phyloP scores from a whole-genome alignment of 2,797 vertebrate species.

The Pipistrellus pygmaeus region DNA sequence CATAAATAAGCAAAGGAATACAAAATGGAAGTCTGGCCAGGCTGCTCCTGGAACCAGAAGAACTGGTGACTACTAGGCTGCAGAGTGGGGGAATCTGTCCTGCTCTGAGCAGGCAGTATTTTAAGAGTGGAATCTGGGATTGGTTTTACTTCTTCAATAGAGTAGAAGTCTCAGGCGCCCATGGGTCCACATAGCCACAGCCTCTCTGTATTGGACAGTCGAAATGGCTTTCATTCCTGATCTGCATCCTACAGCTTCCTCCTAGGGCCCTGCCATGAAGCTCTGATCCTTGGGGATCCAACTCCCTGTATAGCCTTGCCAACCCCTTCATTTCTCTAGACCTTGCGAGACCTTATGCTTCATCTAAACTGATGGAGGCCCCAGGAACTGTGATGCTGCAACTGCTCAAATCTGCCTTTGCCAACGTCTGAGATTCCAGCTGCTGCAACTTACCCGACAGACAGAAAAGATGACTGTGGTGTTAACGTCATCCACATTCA shows the following conservation, averaged over 20 bases:
- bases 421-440: neutral
- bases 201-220: neutral
- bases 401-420: neutral
- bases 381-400: neutral
- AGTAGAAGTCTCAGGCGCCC: neutral
- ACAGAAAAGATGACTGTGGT: neutral
- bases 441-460: neutral
- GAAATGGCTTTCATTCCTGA: neutral
- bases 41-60: conserved; percentile 30
- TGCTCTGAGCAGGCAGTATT: neutral
- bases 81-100: neutral
- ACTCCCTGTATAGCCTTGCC: neutral
- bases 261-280: neutral
- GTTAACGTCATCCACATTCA: neutral
- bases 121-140: neutral
- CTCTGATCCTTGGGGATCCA: neutral
- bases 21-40: neutral
- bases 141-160: neutral
- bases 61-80: neutral
- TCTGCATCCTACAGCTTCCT: neutral
- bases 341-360: neutral
- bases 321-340: neutral
- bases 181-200: neutral
- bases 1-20: neutral
- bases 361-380: neutral